Evolutionary conservation across 2,888 invertebrate species (phyloP).

Genomic region (Drosophila formosana): DNA sequence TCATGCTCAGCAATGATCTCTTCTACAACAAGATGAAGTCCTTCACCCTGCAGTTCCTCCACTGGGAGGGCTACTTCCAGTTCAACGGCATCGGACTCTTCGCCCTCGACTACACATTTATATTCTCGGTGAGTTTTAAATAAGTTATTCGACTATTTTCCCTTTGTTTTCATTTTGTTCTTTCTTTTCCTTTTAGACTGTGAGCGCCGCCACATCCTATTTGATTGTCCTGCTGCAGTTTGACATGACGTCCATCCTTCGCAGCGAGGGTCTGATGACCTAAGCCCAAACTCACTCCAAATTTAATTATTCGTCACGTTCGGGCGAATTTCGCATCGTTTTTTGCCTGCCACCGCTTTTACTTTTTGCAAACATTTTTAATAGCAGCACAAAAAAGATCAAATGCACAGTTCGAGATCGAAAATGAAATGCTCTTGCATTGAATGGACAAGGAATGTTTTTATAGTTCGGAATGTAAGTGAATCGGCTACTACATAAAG

Average conservation of each 20-base stretch:
- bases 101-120: constrained; percentile 85
- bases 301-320: constrained; percentile 38
- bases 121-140: constrained; percentile 83
- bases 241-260: constrained; percentile 83
- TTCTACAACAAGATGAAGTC: constrained; percentile 85
- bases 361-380: constrained; percentile 8
- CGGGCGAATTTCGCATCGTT: not conserved
- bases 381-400: not conserved
- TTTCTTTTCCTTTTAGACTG: constrained; percentile 72
- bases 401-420: not conserved
- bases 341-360: constrained; percentile 12
- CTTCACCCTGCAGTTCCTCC: constrained; percentile 84
- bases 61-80: constrained; percentile 85
- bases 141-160: no score
- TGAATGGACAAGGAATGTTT: not conserved
- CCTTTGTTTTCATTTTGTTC: not conserved
- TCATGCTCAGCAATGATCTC: constrained; percentile 84
- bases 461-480: not conserved
- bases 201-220: constrained; percentile 85
- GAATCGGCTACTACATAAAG: not conserved
- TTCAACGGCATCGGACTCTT: constrained; percentile 85
- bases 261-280: constrained; percentile 76
- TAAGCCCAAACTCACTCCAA: constrained; percentile 30
- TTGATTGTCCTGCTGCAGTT: constrained; percentile 85
- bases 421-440: constrained; percentile 13